Evolutionary conservation across 2,797 vertebrate genomes (phyloP).

Genomic region (Sebastes melanostomus): DNA sequence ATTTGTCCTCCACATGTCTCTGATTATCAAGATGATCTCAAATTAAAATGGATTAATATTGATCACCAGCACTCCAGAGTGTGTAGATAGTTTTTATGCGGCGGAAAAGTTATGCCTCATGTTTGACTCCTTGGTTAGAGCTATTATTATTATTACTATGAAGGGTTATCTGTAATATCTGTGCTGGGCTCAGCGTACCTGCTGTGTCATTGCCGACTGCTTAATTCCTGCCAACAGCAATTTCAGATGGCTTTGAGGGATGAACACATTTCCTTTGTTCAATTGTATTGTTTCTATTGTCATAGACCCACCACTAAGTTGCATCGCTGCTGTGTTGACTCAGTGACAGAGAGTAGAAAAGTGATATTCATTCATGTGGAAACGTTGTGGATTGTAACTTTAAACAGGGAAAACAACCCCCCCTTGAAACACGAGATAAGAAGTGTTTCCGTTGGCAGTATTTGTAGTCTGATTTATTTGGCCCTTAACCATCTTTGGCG

Average conservation of each 20-base stretch:
- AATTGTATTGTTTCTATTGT: not conserved
- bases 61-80: not conserved
- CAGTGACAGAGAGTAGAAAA: not conserved
- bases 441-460: not conserved
- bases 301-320: not conserved
- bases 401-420: not conserved
- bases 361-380: not conserved
- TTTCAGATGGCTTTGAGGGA: not conserved
- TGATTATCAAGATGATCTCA: not conserved
- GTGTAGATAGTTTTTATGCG: not conserved
- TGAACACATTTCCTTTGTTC: no score
- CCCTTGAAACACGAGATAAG: not conserved
- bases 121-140: not conserved
- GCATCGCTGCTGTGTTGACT: not conserved
- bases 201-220: not conserved
- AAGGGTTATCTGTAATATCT: not conserved
- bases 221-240: not conserved
- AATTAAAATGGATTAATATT: slow-evolving; percentile 25
- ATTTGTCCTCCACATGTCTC: not conserved
- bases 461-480: slow-evolving; percentile 43
- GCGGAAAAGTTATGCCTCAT: not conserved
- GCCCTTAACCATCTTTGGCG: slow-evolving; percentile 10
- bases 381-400: not conserved
- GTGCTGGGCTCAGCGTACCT: not conserved
- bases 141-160: not conserved